A percentile compares a stretch with the other conserved stretches of the same genome.
These are phyloP conservation scores for Lordiphosa collinella DNA, from an alignment of 1,140 invertebrate genomes.

Conservation along the genomic window DNA sequence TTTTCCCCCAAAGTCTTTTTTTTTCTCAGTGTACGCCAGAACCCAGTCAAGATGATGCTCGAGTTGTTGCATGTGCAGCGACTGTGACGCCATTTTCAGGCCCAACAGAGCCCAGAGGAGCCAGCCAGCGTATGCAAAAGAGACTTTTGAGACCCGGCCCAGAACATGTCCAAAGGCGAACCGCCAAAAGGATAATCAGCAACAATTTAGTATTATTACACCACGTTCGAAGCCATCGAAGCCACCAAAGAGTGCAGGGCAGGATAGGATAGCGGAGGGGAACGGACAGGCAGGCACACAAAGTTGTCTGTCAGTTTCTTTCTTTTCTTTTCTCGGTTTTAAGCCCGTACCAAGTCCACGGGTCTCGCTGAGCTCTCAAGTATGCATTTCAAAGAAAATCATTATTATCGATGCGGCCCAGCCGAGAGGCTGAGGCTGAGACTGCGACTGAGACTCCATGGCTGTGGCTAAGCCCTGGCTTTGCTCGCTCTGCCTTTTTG, in stretches of 20 bases:
- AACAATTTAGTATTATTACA: conserved; percentile 80
- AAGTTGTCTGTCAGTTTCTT: conserved; percentile 63
- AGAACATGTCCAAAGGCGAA: conserved; percentile 72
- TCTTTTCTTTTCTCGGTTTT: conserved; percentile 19
- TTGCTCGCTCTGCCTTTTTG: conserved; percentile 38
- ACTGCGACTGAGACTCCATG: not conserved
- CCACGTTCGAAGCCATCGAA: conserved; percentile 77
- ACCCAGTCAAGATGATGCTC: conserved; percentile 13
- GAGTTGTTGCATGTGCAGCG: conserved; percentile 51
- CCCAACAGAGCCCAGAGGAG: conserved; percentile 22
- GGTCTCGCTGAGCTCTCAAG: conserved; percentile 55
- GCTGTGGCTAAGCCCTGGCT: not conserved
- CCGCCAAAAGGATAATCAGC: conserved; percentile 80
- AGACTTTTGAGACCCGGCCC: conserved; percentile 27
- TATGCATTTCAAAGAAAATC: conserved; percentile 79
- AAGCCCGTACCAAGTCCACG: conserved; percentile 24
- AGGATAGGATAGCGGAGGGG: not conserved
- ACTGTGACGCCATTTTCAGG: conserved; percentile 74
- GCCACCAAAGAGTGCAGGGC: conserved; percentile 1
- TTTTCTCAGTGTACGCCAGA: not conserved
- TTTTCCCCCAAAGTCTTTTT: not conserved
- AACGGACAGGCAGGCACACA: conserved; percentile 31
- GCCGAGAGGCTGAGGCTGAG: conserved; percentile 19
- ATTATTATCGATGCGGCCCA: conserved; percentile 73
- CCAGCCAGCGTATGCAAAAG: conserved; percentile 62